Percentiles rank a stretch among this genome's conserved stretches.
Evolutionary conservation across 2,113 vertebrate species (phyloP).

Genomic region (Etia nguti): DNA sequence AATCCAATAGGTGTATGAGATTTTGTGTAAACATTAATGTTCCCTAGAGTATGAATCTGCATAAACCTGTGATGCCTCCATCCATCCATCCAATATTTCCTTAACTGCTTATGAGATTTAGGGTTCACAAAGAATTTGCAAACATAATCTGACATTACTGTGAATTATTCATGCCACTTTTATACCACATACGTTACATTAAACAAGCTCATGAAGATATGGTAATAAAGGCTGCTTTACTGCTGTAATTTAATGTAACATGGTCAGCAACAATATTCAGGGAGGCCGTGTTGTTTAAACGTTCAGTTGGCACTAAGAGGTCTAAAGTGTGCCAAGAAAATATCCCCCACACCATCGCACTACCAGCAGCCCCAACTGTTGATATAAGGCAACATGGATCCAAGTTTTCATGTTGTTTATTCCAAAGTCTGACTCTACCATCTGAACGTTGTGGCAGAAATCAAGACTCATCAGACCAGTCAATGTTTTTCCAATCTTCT

Average conservation of each 20-base stretch:
- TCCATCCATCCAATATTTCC: not conserved
- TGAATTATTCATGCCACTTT: not conserved
- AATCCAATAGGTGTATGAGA: not conserved
- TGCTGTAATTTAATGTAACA: not conserved
- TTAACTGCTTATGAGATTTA: not conserved
- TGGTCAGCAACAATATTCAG: not conserved
- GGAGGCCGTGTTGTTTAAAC: not conserved
- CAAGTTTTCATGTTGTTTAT: not conserved
- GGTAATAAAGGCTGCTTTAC: not conserved
- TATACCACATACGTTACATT: not conserved
- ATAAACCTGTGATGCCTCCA: not conserved
- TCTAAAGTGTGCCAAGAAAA: not conserved
- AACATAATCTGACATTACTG: not conserved
- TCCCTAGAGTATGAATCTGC: not conserved
- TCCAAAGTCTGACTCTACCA: not conserved
- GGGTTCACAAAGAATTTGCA: not conserved
- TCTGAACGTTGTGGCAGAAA: not conserved
- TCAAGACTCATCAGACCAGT: not conserved
- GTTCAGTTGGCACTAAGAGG: not conserved
- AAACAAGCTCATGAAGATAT: not conserved
- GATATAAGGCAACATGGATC: not conserved
- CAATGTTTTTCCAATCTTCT: not conserved
- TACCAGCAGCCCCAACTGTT: not conserved
- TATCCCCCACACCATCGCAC: not conserved
- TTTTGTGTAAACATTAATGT: not conserved